A percentile compares a stretch with the other conserved stretches of the same genome.
Conservation (phyloP, 2,797 vertebrate genomes). For the Gymnodraco acuticeps region DNA sequence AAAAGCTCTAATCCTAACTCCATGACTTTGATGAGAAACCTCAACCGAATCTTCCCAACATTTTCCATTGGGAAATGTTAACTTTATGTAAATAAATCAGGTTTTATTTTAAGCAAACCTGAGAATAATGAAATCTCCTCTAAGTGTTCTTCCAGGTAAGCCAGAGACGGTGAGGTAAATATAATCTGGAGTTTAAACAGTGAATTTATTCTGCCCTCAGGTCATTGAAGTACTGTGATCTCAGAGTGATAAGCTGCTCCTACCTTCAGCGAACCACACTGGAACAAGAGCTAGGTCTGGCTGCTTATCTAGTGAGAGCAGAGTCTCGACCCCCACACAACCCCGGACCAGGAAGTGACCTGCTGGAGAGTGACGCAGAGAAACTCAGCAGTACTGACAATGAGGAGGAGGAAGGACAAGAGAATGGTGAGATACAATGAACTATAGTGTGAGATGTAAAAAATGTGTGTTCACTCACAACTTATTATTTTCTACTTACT, state of each 20-base stretch:
- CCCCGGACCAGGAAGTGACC: conserved; percentile 84
- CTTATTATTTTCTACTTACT: not conserved
- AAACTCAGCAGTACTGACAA: conserved; percentile 96
- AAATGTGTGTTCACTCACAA: not conserved
- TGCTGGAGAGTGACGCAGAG: conserved; percentile 93
- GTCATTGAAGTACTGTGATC: conserved; percentile 96
- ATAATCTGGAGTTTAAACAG: not conserved
- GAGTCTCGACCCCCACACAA: conserved; percentile 83
- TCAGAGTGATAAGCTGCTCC: conserved; percentile 94
- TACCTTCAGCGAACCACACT: conserved; percentile 92
- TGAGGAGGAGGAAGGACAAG: conserved; percentile 90
- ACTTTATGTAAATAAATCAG: not conserved
- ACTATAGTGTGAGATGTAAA: not conserved
- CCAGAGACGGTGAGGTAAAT: not conserved
- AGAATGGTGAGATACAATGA: conserved; percentile 83
- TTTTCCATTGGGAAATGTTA: not conserved
- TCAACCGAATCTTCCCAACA: not conserved
- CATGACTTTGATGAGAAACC: not conserved
- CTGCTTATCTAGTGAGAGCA: conserved; percentile 91
- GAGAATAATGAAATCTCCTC: not conserved
- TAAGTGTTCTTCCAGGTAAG: not conserved
- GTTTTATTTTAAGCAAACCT: not conserved
- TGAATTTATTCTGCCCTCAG: conserved; percentile 70
- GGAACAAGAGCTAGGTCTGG: conserved; percentile 96
- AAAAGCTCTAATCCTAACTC: not conserved